A percentile compares a stretch with the other conserved stretches of the same genome.
These are phyloP conservation scores for Tachystola acroxantha DNA, from an alignment of 2,888 invertebrate genomes.

Conservation along the genomic window DNA sequence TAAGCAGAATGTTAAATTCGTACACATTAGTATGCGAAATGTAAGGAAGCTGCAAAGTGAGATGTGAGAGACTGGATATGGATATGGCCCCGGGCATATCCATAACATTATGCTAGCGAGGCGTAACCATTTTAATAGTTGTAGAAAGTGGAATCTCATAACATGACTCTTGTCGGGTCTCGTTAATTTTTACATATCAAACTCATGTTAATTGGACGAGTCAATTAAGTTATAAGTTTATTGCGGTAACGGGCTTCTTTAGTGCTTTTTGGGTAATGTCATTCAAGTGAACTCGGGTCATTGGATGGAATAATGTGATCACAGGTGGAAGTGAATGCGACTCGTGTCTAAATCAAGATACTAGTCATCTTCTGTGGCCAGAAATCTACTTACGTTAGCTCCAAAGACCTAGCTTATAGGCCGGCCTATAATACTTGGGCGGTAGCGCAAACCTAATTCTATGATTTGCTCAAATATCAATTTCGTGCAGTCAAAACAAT, in stretches of 20 bases:
- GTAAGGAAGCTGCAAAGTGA: not conserved
- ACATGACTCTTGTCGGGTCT: constrained; percentile 1
- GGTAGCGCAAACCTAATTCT: too few species aligned
- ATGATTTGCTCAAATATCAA: too few species aligned
- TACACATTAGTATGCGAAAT: not conserved
- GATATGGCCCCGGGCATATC: constrained; percentile 1
- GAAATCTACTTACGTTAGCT: too few species aligned
- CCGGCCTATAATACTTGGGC: too few species aligned
- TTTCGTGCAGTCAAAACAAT: too few species aligned
- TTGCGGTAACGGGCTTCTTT: constrained; percentile 5
- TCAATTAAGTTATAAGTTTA: constrained; percentile 3
- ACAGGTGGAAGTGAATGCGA: not conserved
- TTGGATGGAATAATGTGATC: not conserved
- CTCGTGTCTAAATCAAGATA: too few species aligned
- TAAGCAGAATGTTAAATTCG: too few species aligned
- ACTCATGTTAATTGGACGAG: constrained; percentile 6
- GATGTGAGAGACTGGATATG: not conserved
- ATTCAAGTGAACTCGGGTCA: not conserved
- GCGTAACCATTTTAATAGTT: constrained; percentile 8
- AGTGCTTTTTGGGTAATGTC: not conserved
- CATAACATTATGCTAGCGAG: not conserved
- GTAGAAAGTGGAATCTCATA: constrained; percentile 11
- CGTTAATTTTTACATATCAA: constrained; percentile 6
- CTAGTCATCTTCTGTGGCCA: too few species aligned
- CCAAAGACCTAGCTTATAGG: too few species aligned